These are phyloP conservation scores for Bembecia ichneumoniformis DNA, from an alignment of 2,888 invertebrate species.

Conservation along the genomic window DNA sequence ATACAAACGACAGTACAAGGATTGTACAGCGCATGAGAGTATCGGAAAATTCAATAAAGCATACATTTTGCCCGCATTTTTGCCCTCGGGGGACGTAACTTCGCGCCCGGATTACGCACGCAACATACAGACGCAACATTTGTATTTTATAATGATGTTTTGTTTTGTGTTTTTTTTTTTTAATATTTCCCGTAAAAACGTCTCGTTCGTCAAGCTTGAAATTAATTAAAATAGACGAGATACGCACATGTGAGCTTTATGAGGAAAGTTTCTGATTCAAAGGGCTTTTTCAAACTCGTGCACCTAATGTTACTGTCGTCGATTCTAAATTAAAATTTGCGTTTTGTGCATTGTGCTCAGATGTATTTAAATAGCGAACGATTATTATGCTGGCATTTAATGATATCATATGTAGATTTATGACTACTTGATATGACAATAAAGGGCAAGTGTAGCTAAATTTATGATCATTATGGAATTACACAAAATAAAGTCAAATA, in stretches of 20 bases:
- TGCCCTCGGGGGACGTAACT: background rate
- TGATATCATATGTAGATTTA: no score
- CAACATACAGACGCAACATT: background rate
- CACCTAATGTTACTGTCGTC: no score
- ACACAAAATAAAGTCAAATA: no score
- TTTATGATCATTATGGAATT: no score
- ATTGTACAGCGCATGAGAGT: background rate
- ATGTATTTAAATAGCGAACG: no score
- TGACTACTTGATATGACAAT: no score
- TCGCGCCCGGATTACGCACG: background rate
- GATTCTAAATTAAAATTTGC: no score
- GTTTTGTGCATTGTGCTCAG: no score
- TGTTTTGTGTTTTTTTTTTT: background rate
- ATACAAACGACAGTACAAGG: background rate
- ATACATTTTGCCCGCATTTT: constrained; percentile 2
- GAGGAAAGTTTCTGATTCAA: background rate
- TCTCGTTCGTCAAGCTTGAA: background rate
- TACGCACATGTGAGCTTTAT: background rate
- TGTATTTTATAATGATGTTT: background rate
- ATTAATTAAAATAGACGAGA: background rate
- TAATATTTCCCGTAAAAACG: background rate
- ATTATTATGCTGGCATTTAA: no score
- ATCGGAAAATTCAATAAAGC: background rate
- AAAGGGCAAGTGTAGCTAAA: no score
- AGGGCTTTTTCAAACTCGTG: no score